Conservation (phyloP, 2,888 invertebrate genomes). For the Netelia inedita region DNA sequence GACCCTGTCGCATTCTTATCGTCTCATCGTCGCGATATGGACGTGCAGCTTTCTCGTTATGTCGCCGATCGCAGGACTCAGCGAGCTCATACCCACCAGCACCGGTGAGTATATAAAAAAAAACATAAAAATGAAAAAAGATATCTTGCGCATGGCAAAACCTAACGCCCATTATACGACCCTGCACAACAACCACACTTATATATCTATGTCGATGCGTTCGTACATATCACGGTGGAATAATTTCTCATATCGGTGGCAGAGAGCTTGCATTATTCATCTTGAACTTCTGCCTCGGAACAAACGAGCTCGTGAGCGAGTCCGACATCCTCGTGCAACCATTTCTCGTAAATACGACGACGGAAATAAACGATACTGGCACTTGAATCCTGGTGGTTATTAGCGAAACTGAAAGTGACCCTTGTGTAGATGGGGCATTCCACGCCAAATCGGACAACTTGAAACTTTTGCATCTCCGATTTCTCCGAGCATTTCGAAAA, state of each 20-base stretch:
- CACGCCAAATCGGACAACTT: too few relatives aligned
- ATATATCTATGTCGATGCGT: neutral
- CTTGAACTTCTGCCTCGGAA: slow-evolving; percentile 38
- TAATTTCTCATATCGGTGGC: slow-evolving; percentile 51
- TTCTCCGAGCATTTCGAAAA: too few relatives aligned
- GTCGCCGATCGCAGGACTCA: slow-evolving; percentile 88
- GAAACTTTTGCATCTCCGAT: too few relatives aligned
- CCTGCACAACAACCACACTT: neutral
- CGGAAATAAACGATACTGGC: slow-evolving; percentile 45
- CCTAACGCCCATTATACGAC: neutral
- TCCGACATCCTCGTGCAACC: slow-evolving; percentile 25
- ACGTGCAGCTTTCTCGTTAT: slow-evolving; percentile 88
- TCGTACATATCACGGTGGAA: slow-evolving; percentile 15
- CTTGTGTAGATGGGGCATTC: neutral
- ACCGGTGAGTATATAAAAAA: slow-evolving; percentile 65
- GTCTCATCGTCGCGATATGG: slow-evolving; percentile 89
- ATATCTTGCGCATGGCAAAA: neutral
- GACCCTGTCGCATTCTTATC: slow-evolving; percentile 91
- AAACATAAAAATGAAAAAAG: neutral
- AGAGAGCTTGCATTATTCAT: slow-evolving; percentile 55
- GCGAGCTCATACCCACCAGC: slow-evolving; percentile 87
- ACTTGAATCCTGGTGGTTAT: slow-evolving; percentile 23
- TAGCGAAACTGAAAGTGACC: slow-evolving; percentile 12
- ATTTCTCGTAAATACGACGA: slow-evolving; percentile 40
- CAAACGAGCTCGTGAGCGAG: slow-evolving; percentile 24